Base-by-base conservation (phyloP, 2,113 vertebrate species). In the Sminthopsis crassicaudata region DNA sequence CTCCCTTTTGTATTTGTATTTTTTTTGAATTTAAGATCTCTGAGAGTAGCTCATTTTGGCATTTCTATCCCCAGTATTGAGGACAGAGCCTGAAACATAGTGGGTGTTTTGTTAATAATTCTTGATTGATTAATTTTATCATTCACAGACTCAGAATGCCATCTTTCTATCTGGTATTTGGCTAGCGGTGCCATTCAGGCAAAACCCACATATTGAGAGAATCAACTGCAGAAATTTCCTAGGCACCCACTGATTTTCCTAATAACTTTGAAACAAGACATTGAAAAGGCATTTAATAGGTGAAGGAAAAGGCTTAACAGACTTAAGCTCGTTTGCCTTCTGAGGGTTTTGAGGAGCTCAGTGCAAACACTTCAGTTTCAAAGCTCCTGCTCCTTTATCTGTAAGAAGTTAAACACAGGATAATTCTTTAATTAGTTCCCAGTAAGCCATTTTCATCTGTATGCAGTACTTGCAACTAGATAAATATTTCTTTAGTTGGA, bases 381-480 rank as follows among this genome's bases (percentile, higher is more conserved):
- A 94, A 97, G 93, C 96, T 97, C 97, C 95, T 96, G 94, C 50
- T 98, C 53, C 93, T 95, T 96, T 96, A 95, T 97, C 95, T 97
- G 0, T 42, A 84, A 97, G 93, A 97, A 97, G 93, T 93, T 98
- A 92, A 98, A 96, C 36, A 54, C 89, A 88, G 89, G 46, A 57
- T 97, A 97, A 98, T 96, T 97, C 94, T 98, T 97, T 97, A 98
- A 96, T 97, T 98, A 92, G 67, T 95, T 97, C 96, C 92, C 93
- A 91, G 90, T 26, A 93, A 95, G 94, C 94, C 93, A 76, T 50
- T 97, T 95, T 97, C 93, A 92, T 97, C 90, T 92, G n/a, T 50
- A 89, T 88, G 94, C 89, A 94, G 94, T 93, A 48, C 96, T 96
- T 97, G 94, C 92, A 97, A 88, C 19, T 84, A 90, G 91, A 95